These are phyloP conservation scores for Neosalanx taihuensis DNA, from an alignment of 2,797 vertebrate genomes.

Conservation along the genomic window DNA sequence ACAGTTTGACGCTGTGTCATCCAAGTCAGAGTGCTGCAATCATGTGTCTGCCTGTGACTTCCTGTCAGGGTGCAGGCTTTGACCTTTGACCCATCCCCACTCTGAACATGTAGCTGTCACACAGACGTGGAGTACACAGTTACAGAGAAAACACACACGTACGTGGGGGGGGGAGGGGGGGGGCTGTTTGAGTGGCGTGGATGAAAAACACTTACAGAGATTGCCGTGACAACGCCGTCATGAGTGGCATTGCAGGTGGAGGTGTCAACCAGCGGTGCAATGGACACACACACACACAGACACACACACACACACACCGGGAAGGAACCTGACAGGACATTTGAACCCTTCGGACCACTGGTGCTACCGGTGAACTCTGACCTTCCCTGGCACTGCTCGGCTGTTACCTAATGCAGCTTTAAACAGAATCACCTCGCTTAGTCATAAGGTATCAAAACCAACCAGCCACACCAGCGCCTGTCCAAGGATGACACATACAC, in stretches of 20 bases:
- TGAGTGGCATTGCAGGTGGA: constrained; percentile 36
- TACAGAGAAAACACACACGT: background rate
- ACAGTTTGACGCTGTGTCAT: background rate
- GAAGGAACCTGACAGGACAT: background rate
- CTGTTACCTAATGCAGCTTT: too few species aligned
- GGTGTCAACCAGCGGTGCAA: constrained; percentile 33
- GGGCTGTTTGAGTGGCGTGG: background rate
- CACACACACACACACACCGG: background rate
- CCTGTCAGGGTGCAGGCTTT: background rate
- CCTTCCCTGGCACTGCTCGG: too few species aligned
- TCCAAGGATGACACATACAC: too few species aligned
- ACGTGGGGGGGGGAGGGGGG: background rate
- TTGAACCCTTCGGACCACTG: background rate
- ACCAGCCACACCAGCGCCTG: too few species aligned
- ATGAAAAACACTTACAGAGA: background rate
- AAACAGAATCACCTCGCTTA: too few species aligned
- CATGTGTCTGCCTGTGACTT: background rate
- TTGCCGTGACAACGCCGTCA: constrained; percentile 21
- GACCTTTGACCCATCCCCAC: too few species aligned
- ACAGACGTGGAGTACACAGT: too few species aligned
- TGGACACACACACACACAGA: constrained; percentile 10
- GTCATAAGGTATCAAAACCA: too few species aligned
- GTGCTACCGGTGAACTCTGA: too few species aligned
- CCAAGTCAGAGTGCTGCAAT: background rate
- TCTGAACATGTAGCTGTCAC: too few species aligned